Evolutionary conservation across 2,113 vertebrate genomes (phyloP).

Genomic region (Orientallactaga bullata): DNA sequence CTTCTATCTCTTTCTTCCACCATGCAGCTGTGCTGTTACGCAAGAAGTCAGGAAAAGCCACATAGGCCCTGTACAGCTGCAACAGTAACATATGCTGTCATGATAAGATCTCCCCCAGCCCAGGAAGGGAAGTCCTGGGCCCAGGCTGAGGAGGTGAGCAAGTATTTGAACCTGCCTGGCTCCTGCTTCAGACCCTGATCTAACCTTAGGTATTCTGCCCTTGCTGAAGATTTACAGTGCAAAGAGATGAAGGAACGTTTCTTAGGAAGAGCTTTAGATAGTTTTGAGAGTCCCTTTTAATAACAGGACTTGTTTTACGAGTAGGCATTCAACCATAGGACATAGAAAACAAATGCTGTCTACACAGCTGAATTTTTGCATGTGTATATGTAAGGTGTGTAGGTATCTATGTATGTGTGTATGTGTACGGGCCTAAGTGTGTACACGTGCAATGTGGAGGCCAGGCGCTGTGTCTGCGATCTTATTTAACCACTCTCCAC

Average conservation of each 20-base stretch:
- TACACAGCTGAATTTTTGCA: not conserved
- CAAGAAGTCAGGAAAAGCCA: constrained; percentile 96
- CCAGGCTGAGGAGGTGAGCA: not conserved
- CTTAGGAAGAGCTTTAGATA: not conserved
- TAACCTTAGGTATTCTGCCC: not conserved
- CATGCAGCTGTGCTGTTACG: constrained; percentile 87
- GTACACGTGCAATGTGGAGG: too few relatives aligned
- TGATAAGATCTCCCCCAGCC: not conserved
- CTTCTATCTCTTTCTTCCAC: constrained; percentile 92
- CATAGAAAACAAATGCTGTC: not conserved
- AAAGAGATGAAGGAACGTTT: not conserved
- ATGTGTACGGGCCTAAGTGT: too few relatives aligned
- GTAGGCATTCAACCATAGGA: not conserved
- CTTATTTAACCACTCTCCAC: too few relatives aligned
- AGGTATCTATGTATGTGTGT: too few relatives aligned
- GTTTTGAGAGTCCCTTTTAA: constrained; percentile 17
- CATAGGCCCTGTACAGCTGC: constrained; percentile 87
- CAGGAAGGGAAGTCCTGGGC: not conserved
- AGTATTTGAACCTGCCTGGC: not conserved
- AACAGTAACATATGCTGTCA: constrained; percentile 5
- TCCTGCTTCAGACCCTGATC: not conserved
- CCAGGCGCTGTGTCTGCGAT: too few relatives aligned
- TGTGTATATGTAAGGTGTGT: too few relatives aligned
- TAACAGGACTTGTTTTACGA: not conserved
- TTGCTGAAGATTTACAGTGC: not conserved